phyloP scores from a whole-genome alignment of 2,888 invertebrate species.

The Gonocerus acuteangulatus region DNA sequence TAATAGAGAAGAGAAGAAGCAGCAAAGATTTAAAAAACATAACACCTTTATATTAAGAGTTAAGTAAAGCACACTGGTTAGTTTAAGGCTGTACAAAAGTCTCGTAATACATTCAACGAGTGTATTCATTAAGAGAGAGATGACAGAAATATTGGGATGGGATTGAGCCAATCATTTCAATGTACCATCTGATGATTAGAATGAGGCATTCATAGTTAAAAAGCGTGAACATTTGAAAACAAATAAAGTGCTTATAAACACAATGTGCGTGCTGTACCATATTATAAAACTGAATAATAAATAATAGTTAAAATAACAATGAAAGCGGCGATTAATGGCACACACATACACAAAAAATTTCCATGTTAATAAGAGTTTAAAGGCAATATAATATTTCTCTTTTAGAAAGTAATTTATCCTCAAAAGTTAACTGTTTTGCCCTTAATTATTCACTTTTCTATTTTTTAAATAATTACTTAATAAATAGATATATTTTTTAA shows the following conservation, averaged over 20 bases:
- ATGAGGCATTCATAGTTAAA: neutral
- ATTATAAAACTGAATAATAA: slow-evolving; percentile 13
- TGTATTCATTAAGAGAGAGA: neutral
- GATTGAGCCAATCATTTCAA: neutral
- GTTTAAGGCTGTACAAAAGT: slow-evolving; percentile 13
- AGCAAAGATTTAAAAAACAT: too few relatives aligned
- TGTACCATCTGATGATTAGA: neutral
- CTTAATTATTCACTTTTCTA: too few relatives aligned
- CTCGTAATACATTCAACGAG: neutral
- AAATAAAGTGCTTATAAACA: neutral
- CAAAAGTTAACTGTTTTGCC: too few relatives aligned
- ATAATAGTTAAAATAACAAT: slow-evolving; percentile 22
- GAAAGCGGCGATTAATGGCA: slow-evolving; percentile 38
- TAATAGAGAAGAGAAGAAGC: too few relatives aligned
- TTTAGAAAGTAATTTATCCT: too few relatives aligned
- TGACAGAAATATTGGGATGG: neutral
- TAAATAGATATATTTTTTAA: neutral
- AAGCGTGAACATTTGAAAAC: neutral
- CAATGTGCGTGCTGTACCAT: neutral
- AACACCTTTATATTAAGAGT: too few relatives aligned
- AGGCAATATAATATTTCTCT: neutral
- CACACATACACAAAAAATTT: slow-evolving; percentile 29
- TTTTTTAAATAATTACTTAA: too few relatives aligned
- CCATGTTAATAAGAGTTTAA: neutral
- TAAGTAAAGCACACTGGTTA: slow-evolving; percentile 17